These are phyloP conservation scores for Sylvietta virens DNA, from an alignment of 2,113 vertebrate genomes.

Conservation along the genomic window DNA sequence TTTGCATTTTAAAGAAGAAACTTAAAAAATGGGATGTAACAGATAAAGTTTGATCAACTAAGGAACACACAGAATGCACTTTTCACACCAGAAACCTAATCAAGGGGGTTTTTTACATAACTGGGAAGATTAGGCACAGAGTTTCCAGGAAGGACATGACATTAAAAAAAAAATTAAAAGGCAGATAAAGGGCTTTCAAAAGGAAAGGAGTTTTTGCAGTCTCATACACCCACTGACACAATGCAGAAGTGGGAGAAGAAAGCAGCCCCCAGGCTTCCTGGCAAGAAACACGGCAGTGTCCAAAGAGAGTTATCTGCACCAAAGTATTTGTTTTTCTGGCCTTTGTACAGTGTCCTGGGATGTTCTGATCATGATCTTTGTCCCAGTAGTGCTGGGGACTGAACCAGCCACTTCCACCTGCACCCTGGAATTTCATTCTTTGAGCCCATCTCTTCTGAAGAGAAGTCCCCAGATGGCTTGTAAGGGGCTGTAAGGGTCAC, in stretches of 20 bases:
- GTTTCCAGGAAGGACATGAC: neutral
- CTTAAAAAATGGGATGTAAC: neutral
- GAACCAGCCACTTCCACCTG: neutral
- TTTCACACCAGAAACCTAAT: neutral
- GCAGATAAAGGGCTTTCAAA: neutral
- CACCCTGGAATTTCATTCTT: neutral
- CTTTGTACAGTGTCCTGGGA: neutral
- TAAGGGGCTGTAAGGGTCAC: neutral
- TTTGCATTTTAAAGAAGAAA: neutral
- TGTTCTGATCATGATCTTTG: neutral
- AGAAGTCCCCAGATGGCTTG: neutral
- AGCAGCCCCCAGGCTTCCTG: neutral
- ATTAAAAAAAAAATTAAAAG: neutral
- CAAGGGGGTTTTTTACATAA: neutral
- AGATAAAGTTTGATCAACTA: neutral
- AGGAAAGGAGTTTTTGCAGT: neutral
- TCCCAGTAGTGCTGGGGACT: neutral
- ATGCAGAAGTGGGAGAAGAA: neutral
- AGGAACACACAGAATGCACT: neutral
- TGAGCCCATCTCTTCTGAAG: neutral
- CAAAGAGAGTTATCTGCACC: neutral
- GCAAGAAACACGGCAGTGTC: neutral
- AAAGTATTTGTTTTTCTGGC: neutral
- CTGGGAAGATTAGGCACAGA: neutral
- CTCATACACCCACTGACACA: neutral